A percentile compares a stretch with the other conserved stretches of the same genome.
Conservation (phyloP, 2,113 vertebrate species). For the Ovibos moschatus region DNA sequence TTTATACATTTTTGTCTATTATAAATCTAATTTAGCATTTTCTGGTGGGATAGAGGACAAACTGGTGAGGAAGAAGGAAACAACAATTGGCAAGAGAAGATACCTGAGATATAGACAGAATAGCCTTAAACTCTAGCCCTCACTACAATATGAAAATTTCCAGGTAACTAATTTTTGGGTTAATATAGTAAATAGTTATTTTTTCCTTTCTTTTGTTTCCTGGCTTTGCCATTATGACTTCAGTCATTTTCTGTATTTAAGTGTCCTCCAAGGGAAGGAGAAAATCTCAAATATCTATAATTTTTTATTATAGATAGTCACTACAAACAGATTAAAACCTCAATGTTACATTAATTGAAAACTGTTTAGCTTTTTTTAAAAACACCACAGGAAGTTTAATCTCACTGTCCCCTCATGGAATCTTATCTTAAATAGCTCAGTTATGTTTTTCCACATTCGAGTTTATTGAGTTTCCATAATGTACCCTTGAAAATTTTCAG, state of each 20-base stretch:
- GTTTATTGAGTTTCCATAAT: not conserved
- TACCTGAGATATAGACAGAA: not conserved
- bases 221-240: not conserved
- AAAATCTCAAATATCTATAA: not conserved
- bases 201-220: not conserved
- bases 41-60: not conserved
- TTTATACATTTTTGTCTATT: not conserved
- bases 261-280: not conserved
- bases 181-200: not conserved
- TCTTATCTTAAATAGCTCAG: not conserved
- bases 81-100: not conserved
- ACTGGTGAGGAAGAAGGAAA: not conserved
- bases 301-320: not conserved
- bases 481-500: not conserved
- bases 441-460: not conserved
- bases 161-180: not conserved
- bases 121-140: not conserved
- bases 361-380: not conserved
- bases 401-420: rapidly evolving
- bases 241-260: not conserved
- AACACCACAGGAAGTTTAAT: not conserved
- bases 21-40: not conserved
- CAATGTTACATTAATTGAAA: not conserved
- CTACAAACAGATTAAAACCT: not conserved
- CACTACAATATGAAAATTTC: not conserved